Evolutionary conservation across 2,113 vertebrate species (phyloP), one percentile per base, ranked within the genome.

Genomic region (Elephas maximus): DNA sequence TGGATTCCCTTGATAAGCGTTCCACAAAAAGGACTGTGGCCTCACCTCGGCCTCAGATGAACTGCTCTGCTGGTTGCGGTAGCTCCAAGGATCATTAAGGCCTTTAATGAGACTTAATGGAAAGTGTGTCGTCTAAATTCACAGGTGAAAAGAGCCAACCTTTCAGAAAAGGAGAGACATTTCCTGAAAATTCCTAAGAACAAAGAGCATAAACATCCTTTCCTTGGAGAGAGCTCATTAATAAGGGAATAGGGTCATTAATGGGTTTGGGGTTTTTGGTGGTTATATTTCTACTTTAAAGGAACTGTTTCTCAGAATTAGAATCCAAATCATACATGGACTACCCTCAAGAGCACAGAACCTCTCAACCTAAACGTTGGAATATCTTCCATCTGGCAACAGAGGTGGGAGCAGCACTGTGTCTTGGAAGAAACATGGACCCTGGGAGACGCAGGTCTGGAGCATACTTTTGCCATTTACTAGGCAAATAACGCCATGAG

Each of bases 1-100:
- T 98, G 98, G 98, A 98, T 97, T 98, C 97, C 98, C 96, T 95
- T 97, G 97, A 96, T 97, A 94, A 98, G 97, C 98, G 96, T 87
- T 94, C 95, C 95, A 92, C 97, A 98, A 97, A 98, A 62, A 97
- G 94, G 4, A 77, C 94, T 96, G 94, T 96, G 97, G 98, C 98
- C 98, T 97, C 92, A 63, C 92, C 88, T 9, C 82, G 97, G 97
- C 97, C 97, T 97, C 96, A 85, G 97, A 98, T 97, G 98, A 98
- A 85, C 96, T 44, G 90, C 93, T 96, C 82, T 45, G 88, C 93
- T 23, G 0, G 96, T 97, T 96, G 48, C 95, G 96, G 92, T 97
- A 88, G 96, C 96, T 97, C 92, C 97, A 96, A 93, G 97, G 96
- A 97, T 96, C 97, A 94, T 97, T 97, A 97, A 96, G 97, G 28